These are phyloP conservation scores for Myotis findleyi DNA, from an alignment of 2,797 vertebrate species.

Conservation along the genomic window DNA sequence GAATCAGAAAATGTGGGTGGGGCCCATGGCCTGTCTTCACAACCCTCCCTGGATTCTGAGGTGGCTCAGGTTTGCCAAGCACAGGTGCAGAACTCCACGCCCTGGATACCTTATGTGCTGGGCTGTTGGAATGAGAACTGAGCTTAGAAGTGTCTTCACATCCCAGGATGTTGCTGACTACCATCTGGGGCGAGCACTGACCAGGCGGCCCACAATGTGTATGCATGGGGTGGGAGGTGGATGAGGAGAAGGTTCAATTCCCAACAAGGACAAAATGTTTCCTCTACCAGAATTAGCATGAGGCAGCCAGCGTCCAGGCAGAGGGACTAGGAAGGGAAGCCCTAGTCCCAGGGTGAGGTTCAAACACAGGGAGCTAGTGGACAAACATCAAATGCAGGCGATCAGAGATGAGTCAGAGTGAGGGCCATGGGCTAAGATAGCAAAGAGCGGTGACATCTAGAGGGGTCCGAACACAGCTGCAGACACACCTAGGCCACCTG, in stretches of 20 bases:
- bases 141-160: neutral
- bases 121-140: neutral
- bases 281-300: neutral
- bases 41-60: neutral
- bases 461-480: neutral
- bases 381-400: neutral
- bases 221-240: accelerated
- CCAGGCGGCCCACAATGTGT: neutral
- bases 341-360: constrained; percentile 5
- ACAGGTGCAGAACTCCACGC: too few species aligned
- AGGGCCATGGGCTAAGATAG: neutral
- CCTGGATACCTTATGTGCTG: too few species aligned
- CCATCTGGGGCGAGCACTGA: neutral
- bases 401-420: neutral
- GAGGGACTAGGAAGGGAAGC: neutral
- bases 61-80: neutral
- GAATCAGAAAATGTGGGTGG: neutral
- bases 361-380: neutral
- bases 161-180: neutral
- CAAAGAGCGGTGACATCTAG: neutral
- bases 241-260: neutral
- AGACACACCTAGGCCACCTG: neutral
- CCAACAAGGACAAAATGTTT: constrained; percentile 7
- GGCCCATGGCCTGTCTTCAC: neutral
- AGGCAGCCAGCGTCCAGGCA: neutral